A percentile compares a stretch with the other conserved stretches of the same genome.
phyloP scores from a whole-genome alignment of 2,888 invertebrate genomes.

The Trissolcus brochymenae region DNA sequence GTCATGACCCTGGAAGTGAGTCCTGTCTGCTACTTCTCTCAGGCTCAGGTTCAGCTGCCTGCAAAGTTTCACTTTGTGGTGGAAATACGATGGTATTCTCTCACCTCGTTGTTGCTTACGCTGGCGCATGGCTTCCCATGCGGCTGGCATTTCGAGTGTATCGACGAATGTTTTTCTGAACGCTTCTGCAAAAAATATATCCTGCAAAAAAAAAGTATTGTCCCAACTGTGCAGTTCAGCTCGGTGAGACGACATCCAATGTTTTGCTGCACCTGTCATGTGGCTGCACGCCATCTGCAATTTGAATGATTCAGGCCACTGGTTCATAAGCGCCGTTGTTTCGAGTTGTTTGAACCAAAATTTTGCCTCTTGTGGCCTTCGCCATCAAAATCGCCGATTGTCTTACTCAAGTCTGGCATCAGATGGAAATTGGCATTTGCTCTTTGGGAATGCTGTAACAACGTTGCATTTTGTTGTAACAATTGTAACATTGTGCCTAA shows the following conservation, averaged over 20 bases:
- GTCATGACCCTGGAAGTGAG: neutral
- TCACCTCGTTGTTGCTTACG: constrained; percentile 1
- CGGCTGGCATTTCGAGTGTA: neutral
- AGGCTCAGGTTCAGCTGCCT: neutral
- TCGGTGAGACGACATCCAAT: constrained; percentile 6
- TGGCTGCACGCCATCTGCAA: constrained; percentile 15
- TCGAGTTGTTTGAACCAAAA: constrained; percentile 6
- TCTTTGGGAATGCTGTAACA: neutral
- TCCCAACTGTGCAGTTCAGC: neutral
- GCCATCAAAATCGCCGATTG: constrained; percentile 7
- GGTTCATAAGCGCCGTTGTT: neutral
- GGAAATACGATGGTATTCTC: neutral
- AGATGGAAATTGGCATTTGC: constrained; percentile 5
- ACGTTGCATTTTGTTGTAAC: too few species aligned
- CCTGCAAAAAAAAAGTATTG: too few species aligned
- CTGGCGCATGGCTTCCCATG: constrained; percentile 5
- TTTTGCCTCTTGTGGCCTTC: constrained; percentile 10
- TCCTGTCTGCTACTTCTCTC: neutral
- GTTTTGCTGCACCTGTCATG: constrained; percentile 9
- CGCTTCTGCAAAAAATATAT: too few species aligned
- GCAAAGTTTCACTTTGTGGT: constrained; percentile 4
- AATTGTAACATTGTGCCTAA: too few species aligned
- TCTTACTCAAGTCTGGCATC: constrained; percentile 8
- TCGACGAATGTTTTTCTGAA: neutral
- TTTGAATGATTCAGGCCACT: constrained; percentile 9